These are phyloP conservation scores for Ispidina lecontei DNA, from an alignment of 2,797 vertebrate genomes.

Conservation along the genomic window DNA sequence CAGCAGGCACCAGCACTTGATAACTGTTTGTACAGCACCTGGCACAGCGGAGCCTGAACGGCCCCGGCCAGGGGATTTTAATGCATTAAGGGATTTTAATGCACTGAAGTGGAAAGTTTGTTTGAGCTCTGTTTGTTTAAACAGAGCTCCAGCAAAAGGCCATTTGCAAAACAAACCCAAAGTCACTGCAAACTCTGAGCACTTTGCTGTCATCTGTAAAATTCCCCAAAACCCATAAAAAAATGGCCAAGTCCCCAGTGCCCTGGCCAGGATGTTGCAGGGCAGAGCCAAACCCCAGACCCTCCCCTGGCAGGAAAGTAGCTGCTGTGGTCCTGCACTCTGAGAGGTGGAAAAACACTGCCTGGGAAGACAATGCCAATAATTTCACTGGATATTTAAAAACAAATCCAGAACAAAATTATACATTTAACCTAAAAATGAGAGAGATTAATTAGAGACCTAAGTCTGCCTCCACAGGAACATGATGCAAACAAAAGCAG, in stretches of 20 bases:
- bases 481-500: not conserved
- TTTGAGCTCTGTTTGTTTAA: conserved; percentile 52
- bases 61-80: not conserved
- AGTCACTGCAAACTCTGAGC: not conserved
- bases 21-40: conserved; percentile 47
- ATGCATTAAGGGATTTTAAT: conserved; percentile 45
- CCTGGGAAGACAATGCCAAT: not conserved
- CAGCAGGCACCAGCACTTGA: conserved; percentile 26
- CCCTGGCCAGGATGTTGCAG: not conserved
- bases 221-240: not conserved
- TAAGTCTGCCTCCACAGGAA: not conserved
- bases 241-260: not conserved
- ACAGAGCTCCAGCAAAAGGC: not conserved
- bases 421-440: not conserved
- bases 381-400: not conserved
- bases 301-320: not conserved
- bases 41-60: not conserved
- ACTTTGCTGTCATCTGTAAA: not conserved
- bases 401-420: not conserved
- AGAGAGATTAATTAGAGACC: not conserved
- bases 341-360: not conserved
- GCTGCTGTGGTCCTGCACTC: not conserved
- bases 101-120: conserved; percentile 47
- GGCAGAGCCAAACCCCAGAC: not conserved
- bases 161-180: conserved; percentile 42